These are phyloP conservation scores for Morpho deidamia DNA, from an alignment of 2,888 invertebrate genomes.

Conservation along the genomic window DNA sequence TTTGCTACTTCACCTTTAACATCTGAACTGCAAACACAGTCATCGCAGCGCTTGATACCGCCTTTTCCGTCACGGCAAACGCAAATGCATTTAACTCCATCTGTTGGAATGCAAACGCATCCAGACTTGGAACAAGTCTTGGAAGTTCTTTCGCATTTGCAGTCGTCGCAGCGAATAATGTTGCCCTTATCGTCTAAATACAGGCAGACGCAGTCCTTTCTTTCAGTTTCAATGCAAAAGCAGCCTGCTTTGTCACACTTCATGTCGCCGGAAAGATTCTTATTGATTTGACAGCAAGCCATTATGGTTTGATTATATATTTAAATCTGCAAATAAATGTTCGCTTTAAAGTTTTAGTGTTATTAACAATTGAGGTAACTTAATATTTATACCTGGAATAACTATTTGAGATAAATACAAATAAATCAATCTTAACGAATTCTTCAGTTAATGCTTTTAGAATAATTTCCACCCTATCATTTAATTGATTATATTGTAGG, in stretches of 20 bases:
- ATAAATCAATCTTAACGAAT: no score
- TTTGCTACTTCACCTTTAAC: not conserved
- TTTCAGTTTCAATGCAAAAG: conserved; percentile 36
- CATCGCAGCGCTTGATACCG: not conserved
- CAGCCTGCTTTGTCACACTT: conserved; percentile 36
- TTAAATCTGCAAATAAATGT: conserved; percentile 9
- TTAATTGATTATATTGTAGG: no score
- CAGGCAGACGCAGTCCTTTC: conserved; percentile 36
- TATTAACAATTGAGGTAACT: not conserved
- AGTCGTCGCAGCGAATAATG: conserved; percentile 33
- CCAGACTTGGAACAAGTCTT: conserved; percentile 13
- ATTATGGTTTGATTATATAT: conserved; percentile 27
- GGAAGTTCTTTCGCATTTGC: conserved; percentile 15
- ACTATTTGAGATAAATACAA: no score
- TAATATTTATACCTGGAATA: not conserved
- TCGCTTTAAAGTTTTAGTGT: no score
- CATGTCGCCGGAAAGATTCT: conserved; percentile 1
- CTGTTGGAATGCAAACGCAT: conserved; percentile 22
- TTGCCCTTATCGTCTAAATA: conserved; percentile 31
- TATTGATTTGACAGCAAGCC: conserved; percentile 40
- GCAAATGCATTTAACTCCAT: conserved; percentile 3
- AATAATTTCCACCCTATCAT: no score
- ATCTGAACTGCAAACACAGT: not conserved
- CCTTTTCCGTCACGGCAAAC: not conserved
- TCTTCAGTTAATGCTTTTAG: no score